Conservation (phyloP, 2,113 vertebrate genomes). For the Typhlomys cinereus region DNA sequence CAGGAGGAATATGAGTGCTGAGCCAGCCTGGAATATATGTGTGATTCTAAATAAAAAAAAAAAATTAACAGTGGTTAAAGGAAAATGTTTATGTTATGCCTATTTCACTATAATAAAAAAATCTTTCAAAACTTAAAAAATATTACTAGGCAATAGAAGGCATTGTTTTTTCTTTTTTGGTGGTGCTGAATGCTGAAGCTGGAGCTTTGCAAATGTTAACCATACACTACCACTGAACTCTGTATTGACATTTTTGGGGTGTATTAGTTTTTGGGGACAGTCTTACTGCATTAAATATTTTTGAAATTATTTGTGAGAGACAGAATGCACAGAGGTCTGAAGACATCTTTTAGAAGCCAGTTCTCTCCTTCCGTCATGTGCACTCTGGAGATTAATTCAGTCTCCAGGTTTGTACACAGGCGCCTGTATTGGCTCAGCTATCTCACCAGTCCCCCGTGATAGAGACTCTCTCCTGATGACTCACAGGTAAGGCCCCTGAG, state of each 20-base stretch:
- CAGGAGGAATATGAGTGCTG: neutral
- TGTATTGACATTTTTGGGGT: neutral
- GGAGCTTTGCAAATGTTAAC: neutral
- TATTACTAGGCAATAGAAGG: neutral
- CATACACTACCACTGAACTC: neutral
- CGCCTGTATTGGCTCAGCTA: too few species aligned
- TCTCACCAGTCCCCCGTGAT: too few species aligned
- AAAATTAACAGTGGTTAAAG: neutral
- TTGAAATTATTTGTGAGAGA: too few species aligned
- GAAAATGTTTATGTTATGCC: neutral
- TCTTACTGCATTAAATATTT: neutral
- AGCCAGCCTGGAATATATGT: neutral
- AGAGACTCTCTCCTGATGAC: neutral
- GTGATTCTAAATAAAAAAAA: neutral
- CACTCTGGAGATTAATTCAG: too few species aligned
- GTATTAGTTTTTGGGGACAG: neutral
- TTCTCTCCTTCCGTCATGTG: too few species aligned
- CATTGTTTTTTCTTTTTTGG: too few species aligned
- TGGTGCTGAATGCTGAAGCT: neutral
- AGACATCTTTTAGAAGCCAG: too few species aligned
- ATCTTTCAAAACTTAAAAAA: neutral
- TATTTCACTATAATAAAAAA: neutral
- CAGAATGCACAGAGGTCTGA: too few species aligned
- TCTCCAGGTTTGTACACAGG: too few species aligned
- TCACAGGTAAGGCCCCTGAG: neutral